Evolutionary conservation across 2,797 vertebrate genomes (phyloP).

Genomic region (Danio albolineatus): DNA sequence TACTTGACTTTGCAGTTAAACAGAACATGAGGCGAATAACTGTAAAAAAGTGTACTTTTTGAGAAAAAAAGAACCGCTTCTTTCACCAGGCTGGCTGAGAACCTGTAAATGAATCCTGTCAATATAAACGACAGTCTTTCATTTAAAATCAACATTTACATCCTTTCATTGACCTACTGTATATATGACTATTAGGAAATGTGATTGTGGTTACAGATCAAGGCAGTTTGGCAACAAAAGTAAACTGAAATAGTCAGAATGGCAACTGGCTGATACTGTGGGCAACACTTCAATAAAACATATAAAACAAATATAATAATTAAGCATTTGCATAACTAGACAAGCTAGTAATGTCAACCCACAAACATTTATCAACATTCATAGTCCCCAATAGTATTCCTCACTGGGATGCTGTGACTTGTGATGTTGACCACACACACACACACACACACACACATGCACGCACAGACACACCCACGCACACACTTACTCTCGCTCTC

Average conservation of each 20-base stretch:
- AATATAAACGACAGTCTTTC: conserved; percentile 19
- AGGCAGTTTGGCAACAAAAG: conserved; percentile 66
- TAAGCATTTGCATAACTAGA: conserved; percentile 78
- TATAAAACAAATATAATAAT: conserved; percentile 63
- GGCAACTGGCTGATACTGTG: conserved; percentile 74
- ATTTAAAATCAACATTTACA: conserved; percentile 30
- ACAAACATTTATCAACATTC: conserved; percentile 78
- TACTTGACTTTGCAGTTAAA: too few relatives aligned
- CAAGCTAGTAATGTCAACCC: conserved; percentile 68
- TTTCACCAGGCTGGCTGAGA: too few relatives aligned
- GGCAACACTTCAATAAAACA: conserved; percentile 77
- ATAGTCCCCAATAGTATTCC: conserved; percentile 64
- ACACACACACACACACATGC: conserved; percentile 48
- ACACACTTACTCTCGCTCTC: conserved; percentile 40
- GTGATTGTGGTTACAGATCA: conserved; percentile 43
- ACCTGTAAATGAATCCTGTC: neutral
- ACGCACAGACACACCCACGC: conserved; percentile 69
- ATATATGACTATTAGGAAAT: conserved; percentile 23
- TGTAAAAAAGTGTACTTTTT: too few relatives aligned
- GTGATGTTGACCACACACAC: conserved; percentile 70
- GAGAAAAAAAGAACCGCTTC: too few relatives aligned
- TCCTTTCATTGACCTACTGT: conserved; percentile 12
- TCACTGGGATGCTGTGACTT: conserved; percentile 63
- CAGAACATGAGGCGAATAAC: too few relatives aligned
- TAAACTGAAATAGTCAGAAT: conserved; percentile 33